Conservation (phyloP, 2,888 invertebrate species). For the Exocentrus adspersus region DNA sequence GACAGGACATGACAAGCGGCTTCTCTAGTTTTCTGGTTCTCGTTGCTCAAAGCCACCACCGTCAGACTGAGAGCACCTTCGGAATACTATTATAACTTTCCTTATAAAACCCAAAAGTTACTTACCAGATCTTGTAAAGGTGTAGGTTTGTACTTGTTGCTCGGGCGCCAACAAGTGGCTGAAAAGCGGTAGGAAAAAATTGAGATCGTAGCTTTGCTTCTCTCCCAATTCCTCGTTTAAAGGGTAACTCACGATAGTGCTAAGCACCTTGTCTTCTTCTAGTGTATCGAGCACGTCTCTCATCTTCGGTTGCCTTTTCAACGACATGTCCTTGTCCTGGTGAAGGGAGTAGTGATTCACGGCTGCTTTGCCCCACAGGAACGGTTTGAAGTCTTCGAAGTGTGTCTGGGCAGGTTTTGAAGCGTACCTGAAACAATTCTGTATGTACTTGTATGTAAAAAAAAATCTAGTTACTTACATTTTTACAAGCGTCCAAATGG, state of each 20-base stretch:
- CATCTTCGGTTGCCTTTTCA: constrained; percentile 78
- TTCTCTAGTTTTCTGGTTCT: constrained; percentile 73
- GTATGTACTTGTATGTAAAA: too few species aligned
- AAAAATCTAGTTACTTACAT: constrained; percentile 69
- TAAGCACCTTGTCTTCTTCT: constrained; percentile 70
- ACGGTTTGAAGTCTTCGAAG: constrained; percentile 70
- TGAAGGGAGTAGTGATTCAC: constrained; percentile 79
- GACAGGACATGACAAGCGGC: constrained; percentile 80
- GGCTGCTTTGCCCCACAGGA: constrained; percentile 85
- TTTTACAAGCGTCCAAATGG: constrained; percentile 76
- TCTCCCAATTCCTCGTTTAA: constrained; percentile 44
- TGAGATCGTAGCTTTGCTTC: constrained; percentile 77
- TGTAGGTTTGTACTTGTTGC: constrained; percentile 76
- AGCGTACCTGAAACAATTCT: constrained; percentile 59
- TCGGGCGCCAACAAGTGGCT: constrained; percentile 79
- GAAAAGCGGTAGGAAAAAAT: constrained; percentile 83
- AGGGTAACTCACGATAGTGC: constrained; percentile 79
- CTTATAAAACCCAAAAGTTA: neutral
- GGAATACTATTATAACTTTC: too few species aligned
- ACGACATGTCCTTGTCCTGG: constrained; percentile 67
- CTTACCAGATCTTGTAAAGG: constrained; percentile 68
- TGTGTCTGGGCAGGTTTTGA: constrained; percentile 50
- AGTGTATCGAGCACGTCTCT: constrained; percentile 79
- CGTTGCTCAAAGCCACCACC: constrained; percentile 76
- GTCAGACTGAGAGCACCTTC: constrained; percentile 77